These are phyloP conservation scores for Pantherophis alleghaniensis DNA, from an alignment of 2,797 vertebrate species.

Conservation along the genomic window DNA sequence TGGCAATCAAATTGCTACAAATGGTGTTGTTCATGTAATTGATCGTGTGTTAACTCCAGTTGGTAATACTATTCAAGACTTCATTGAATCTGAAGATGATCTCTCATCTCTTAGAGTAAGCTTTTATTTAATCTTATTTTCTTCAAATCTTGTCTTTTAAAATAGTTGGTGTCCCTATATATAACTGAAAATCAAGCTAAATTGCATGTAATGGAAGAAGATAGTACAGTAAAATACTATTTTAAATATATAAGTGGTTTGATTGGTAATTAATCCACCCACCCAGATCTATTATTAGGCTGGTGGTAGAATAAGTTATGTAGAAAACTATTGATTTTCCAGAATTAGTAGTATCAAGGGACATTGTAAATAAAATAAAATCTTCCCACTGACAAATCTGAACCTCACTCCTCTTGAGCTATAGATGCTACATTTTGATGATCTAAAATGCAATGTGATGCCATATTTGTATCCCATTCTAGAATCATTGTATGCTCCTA, in stretches of 20 bases:
- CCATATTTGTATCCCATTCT: neutral
- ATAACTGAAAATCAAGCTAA: constrained; percentile 4
- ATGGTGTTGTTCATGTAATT: constrained; percentile 95
- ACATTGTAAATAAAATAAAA: neutral
- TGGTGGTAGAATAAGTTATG: neutral
- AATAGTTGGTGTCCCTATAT: neutral
- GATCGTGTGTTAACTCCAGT: constrained; percentile 89
- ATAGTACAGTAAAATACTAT: neutral
- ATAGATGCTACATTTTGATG: neutral
- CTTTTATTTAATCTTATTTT: neutral
- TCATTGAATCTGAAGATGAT: constrained; percentile 84
- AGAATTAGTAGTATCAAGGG: neutral
- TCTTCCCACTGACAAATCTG: neutral
- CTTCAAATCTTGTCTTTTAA: neutral
- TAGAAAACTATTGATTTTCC: neutral
- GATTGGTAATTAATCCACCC: neutral
- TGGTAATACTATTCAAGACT: constrained; percentile 85
- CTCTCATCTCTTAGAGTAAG: constrained; percentile 85
- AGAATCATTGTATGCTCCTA: neutral
- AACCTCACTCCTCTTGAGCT: neutral
- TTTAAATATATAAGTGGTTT: neutral
- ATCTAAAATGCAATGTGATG: neutral
- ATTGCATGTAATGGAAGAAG: neutral
- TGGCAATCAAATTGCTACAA: constrained; percentile 95
- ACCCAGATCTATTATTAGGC: neutral